Percentiles rank a stretch among this genome's conserved stretches.
Evolutionary conservation across 2,797 vertebrate species (phyloP).

Genomic region (Coracias cyanogaster): DNA sequence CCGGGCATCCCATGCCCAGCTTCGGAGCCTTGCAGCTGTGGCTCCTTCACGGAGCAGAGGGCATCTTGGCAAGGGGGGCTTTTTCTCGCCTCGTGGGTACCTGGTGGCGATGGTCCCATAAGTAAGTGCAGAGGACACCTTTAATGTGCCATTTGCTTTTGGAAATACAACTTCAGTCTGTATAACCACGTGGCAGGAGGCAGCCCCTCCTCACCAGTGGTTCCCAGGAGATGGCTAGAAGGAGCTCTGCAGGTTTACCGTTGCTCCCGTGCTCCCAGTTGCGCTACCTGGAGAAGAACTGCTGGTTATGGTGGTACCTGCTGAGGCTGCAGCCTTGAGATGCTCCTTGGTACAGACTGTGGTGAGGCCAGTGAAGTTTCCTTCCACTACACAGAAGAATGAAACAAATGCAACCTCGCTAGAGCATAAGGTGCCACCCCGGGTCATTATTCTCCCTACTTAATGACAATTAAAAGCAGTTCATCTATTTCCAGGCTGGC

Average conservation of each 20-base stretch:
- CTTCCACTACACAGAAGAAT: background rate
- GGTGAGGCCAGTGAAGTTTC: background rate
- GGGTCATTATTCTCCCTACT: background rate
- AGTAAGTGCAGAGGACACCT: background rate
- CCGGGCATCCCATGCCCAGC: background rate
- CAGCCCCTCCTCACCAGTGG: background rate
- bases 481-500: background rate
- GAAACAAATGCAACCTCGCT: background rate
- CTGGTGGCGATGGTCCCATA: background rate
- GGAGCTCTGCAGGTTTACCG: background rate
- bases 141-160: background rate
- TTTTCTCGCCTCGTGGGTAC: background rate
- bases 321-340: background rate
- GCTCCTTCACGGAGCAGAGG: background rate
- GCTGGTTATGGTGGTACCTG: background rate
- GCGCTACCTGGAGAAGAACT: background rate
- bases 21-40: background rate
- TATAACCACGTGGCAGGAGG: slow-evolving; percentile 1
- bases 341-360: background rate
- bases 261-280: background rate
- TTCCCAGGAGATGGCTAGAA: background rate
- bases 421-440: background rate
- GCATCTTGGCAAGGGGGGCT: background rate
- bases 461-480: background rate
- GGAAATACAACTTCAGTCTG: background rate